Evolutionary conservation across 2,113 vertebrate genomes (phyloP).

Genomic region (Podarcis muralis): DNA sequence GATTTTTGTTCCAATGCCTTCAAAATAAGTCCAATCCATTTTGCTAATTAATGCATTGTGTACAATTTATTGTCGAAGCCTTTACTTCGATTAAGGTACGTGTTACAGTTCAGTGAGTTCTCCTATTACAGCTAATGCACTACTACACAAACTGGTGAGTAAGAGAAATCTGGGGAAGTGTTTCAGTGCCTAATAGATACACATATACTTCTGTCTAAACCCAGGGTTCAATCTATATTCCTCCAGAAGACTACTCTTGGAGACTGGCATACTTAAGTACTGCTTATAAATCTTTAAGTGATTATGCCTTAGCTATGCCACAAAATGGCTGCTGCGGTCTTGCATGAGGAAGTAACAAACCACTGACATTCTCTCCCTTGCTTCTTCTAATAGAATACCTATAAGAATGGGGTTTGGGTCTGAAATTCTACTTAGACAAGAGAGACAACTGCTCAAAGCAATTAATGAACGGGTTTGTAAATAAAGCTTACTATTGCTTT

Average conservation of each 20-base stretch:
- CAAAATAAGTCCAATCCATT: conserved; percentile 1
- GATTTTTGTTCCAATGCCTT: neutral
- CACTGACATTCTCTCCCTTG: neutral
- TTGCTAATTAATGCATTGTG: neutral
- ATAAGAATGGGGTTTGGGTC: no score
- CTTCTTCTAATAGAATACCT: neutral
- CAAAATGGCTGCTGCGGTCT: neutral
- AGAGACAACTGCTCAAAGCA: neutral
- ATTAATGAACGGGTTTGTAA: neutral
- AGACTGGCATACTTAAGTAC: neutral
- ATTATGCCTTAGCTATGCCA: neutral
- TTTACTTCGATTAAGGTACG: neutral
- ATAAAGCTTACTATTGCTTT: neutral
- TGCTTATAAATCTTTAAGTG: neutral
- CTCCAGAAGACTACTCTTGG: neutral
- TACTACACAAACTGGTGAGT: neutral
- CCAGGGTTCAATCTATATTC: neutral
- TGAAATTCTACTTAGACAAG: neutral
- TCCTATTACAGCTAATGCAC: neutral
- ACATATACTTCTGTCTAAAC: neutral
- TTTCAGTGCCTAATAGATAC: conserved; percentile 1
- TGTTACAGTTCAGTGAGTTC: neutral
- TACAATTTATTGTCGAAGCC: neutral
- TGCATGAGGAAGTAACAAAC: neutral
- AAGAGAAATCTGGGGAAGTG: neutral